These are phyloP conservation scores for Cephonodes hylas DNA, from an alignment of 2,888 invertebrate species.

Conservation along the genomic window DNA sequence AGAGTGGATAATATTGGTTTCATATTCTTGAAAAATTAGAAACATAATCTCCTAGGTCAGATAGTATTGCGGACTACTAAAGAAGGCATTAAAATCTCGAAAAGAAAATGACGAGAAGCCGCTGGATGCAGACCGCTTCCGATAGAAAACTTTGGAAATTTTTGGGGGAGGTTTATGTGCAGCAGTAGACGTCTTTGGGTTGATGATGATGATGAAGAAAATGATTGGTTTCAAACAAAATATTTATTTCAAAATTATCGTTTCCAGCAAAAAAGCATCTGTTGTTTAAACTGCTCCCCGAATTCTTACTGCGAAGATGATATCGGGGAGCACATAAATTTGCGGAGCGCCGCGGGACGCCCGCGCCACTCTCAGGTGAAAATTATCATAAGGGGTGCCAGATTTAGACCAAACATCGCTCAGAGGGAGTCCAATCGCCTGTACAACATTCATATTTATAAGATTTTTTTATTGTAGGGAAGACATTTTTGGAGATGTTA, in stretches of 20 bases:
- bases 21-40: too few species aligned
- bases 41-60: too few species aligned
- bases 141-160: too few species aligned
- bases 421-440: conserved; percentile 21
- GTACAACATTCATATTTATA: conserved; percentile 13
- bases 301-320: conserved; percentile 69
- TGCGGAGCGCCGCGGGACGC: conserved; percentile 43
- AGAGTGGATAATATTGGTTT: too few species aligned
- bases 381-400: conserved; percentile 74
- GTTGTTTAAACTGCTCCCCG: conserved; percentile 45
- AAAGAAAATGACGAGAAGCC: too few species aligned
- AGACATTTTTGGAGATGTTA: background rate
- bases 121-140: too few species aligned
- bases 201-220: too few species aligned
- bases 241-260: conserved; percentile 15
- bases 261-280: conserved; percentile 39
- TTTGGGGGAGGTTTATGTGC: too few species aligned
- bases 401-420: conserved; percentile 70
- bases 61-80: too few species aligned
- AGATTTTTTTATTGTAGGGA: conserved; percentile 4
- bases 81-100: too few species aligned
- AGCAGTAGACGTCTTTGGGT: too few species aligned
- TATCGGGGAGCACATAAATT: conserved; percentile 73
- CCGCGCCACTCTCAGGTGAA: conserved; percentile 64
- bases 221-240: too few species aligned